These are phyloP conservation scores for Ophion ellenae DNA, from an alignment of 2,888 invertebrate genomes.

Conservation along the genomic window DNA sequence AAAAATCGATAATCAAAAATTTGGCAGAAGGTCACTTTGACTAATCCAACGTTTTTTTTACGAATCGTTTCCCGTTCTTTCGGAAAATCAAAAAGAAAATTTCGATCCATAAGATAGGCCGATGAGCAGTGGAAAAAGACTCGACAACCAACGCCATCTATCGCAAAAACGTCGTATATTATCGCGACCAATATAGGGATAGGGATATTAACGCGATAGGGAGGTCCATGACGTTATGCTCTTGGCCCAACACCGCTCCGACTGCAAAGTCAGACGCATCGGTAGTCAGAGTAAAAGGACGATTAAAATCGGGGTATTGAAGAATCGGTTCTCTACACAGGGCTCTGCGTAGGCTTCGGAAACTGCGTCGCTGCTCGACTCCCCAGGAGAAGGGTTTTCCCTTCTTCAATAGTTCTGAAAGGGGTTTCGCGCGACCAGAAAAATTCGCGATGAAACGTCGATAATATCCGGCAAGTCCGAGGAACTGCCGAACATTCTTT, in stretches of 20 bases:
- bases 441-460: conserved; percentile 40
- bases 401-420: conserved; percentile 13
- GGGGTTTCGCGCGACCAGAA: not conserved
- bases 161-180: too few relatives aligned
- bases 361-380: conserved; percentile 19
- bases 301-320: conserved; percentile 54
- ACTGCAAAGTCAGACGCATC: conserved; percentile 51
- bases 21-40: too few relatives aligned
- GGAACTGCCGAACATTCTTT: conserved; percentile 34
- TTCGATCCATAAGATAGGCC: too few relatives aligned
- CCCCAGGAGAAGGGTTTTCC: conserved; percentile 22
- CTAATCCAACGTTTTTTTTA: too few relatives aligned
- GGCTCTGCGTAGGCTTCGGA: conserved; percentile 33
- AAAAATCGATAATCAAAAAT: too few relatives aligned
- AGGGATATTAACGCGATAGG: too few relatives aligned
- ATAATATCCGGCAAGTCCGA: conserved; percentile 51
- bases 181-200: too few relatives aligned
- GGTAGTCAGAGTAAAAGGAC: conserved; percentile 57
- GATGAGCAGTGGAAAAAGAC: too few relatives aligned
- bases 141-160: too few relatives aligned
- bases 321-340: conserved; percentile 51
- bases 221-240: conserved; percentile 39
- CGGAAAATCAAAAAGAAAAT: too few relatives aligned
- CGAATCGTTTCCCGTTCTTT: too few relatives aligned
- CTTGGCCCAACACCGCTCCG: conserved; percentile 51